Conservation (phyloP, 1,140 invertebrate genomes). For the Armadillidium nasatum region DNA sequence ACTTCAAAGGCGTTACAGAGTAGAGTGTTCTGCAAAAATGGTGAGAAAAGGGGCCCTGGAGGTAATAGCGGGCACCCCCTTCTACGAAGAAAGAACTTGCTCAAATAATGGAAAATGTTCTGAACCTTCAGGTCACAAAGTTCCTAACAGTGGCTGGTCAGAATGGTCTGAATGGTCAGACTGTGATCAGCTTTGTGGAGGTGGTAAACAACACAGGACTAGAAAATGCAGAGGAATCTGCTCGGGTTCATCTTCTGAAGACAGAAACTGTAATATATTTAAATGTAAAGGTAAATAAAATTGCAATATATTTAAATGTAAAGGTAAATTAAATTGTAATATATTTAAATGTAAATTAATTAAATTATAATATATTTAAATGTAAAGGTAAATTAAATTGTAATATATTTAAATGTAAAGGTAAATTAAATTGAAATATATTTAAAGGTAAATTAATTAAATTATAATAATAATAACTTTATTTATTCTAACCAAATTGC, state of each 20-base stretch:
- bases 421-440: constrained; percentile 49
- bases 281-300: constrained; percentile 64
- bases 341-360: no score
- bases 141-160: constrained; percentile 59
- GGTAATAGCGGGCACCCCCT: constrained; percentile 52
- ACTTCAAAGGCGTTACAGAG: constrained; percentile 68
- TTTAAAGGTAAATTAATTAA: constrained; percentile 19
- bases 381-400: no score
- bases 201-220: constrained; percentile 66
- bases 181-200: constrained; percentile 72
- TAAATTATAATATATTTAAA: no score
- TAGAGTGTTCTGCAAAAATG: constrained; percentile 69
- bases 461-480: no score
- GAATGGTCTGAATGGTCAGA: constrained; percentile 69
- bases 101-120: constrained; percentile 56
- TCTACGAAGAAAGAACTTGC: constrained; percentile 73
- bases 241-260: constrained; percentile 60
- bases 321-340: no score
- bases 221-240: constrained; percentile 60
- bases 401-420: no score
- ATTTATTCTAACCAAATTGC: no score
- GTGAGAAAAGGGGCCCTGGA: constrained; percentile 58
- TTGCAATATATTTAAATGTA: no score
- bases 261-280: constrained; percentile 57
- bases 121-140: constrained; percentile 37